phyloP scores from a whole-genome alignment of 2,113 vertebrate species.

The Psophia crepitans region DNA sequence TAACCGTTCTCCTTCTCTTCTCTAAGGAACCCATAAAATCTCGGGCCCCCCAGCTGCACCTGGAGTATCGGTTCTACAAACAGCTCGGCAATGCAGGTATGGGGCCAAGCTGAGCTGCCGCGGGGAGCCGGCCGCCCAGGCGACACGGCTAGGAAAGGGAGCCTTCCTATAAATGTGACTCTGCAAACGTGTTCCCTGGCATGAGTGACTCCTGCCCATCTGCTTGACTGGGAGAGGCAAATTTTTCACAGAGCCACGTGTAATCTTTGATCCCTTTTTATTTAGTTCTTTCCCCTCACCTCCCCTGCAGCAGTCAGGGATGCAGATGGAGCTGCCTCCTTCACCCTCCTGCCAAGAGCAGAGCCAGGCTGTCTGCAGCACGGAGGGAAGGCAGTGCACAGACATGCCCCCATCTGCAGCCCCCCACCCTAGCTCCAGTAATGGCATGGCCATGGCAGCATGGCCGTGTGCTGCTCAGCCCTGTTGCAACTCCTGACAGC shows the following conservation, averaged over 20 bases:
- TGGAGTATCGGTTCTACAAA: constrained; percentile 99
- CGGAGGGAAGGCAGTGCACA: background rate
- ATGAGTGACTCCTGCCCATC: background rate
- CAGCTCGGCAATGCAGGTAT: constrained; percentile 95
- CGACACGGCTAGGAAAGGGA: background rate
- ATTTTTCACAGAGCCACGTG: background rate
- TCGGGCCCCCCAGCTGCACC: constrained; percentile 93
- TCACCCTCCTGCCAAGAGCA: background rate
- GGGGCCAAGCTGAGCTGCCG: background rate
- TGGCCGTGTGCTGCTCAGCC: background rate
- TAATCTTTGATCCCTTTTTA: constrained; percentile 29
- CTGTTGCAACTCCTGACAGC: background rate
- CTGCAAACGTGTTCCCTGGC: background rate
- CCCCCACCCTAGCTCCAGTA: background rate
- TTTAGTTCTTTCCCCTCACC: background rate
- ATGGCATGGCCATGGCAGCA: fast-evolving
- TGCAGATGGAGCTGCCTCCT: constrained; percentile 19
- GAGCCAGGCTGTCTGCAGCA: background rate
- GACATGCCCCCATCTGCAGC: background rate
- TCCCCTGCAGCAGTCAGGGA: background rate
- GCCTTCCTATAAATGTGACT: background rate
- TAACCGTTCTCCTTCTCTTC: background rate
- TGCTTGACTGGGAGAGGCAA: background rate
- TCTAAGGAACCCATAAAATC: constrained; percentile 95
- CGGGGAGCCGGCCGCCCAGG: background rate